Evolutionary conservation across 2,888 invertebrate species (phyloP).

Genomic region (Quadriops clusia): DNA sequence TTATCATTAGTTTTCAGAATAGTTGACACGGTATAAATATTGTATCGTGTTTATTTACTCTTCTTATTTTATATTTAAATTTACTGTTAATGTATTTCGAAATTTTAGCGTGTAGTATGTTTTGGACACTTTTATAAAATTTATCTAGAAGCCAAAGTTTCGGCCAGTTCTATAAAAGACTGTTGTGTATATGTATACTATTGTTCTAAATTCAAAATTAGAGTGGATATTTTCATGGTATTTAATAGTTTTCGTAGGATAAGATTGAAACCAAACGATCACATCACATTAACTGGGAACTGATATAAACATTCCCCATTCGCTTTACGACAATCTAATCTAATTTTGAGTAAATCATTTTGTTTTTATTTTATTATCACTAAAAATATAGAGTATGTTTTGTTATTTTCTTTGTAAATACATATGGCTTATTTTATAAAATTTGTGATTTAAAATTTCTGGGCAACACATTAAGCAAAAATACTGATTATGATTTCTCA

Average conservation of each 20-base stretch:
- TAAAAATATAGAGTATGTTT: too few relatives aligned
- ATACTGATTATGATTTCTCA: too few relatives aligned
- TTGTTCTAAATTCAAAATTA: slow-evolving; percentile 37
- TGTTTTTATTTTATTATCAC: slow-evolving; percentile 6
- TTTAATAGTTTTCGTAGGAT: slow-evolving; percentile 19
- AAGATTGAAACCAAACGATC: slow-evolving; percentile 11
- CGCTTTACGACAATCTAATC: slow-evolving; percentile 32
- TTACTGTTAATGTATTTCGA: slow-evolving; percentile 28
- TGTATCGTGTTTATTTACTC: slow-evolving; percentile 16
- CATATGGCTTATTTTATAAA: too few relatives aligned
- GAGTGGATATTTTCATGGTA: slow-evolving; percentile 26
- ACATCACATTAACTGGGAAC: slow-evolving; percentile 25
- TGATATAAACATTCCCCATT: slow-evolving; percentile 29
- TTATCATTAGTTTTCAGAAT: slow-evolving; percentile 30
- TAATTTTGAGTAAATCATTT: slow-evolving; percentile 3
- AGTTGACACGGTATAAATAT: slow-evolving; percentile 8
- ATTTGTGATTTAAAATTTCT: too few relatives aligned
- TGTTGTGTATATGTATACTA: slow-evolving; percentile 54
- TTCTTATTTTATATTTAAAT: slow-evolving; percentile 21
- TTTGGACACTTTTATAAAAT: slow-evolving; percentile 35
- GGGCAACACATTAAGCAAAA: too few relatives aligned
- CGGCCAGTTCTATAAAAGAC: slow-evolving; percentile 55
- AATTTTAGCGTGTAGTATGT: slow-evolving; percentile 31
- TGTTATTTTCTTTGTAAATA: too few relatives aligned
- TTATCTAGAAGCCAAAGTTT: slow-evolving; percentile 41